Base-by-base conservation (phyloP, 2,888 invertebrate species). In the Oegoconia quadripuncta region DNA sequence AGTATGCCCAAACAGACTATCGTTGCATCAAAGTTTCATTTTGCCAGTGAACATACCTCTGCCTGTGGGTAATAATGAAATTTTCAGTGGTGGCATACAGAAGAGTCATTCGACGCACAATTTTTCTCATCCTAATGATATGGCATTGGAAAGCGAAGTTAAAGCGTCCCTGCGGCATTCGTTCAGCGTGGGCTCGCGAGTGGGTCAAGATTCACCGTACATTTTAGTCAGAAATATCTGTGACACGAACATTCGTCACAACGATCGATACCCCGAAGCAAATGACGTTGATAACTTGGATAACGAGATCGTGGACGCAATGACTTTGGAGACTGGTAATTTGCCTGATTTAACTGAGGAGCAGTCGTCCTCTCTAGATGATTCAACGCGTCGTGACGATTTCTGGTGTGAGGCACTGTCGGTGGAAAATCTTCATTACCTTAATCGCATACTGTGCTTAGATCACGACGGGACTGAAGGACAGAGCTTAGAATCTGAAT, bases 171-270 rank as follows among this genome's bases (percentile, higher is more conserved):
- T 69, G 15, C 48, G 62, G 3, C 62, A 67, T 25, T 55, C 71
- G 3, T 54, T 64, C 15, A 64, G 66, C 37, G 49, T 62, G 0
- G 69, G 62, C 7, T 60, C 65, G 1, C 55, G 58, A 0, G 57
- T 67, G 0, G 59, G 59, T 0, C 65, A 64, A 3, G 61, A 52
- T 0, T 22, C 42, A 1, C 64, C 58, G 12, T 42, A 44, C 11
- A 34, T 34, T 1, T 42, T 35, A 0, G 39, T 56, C n/a, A n/a
- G n/a, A n/a, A n/a, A n/a, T n/a, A n/a, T n/a, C n/a, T 79, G 68
- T 42, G 84, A 84, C 33, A 84, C 84, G 0, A 84, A 84, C 42
- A 83, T 82, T n/a, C 74, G 70, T 0, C 83, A 83, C 45, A 84
- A 84, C 45, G 81, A 84, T 39, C 69, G 74, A 1, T 84, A 82